These are phyloP conservation scores for Aphodius sticticus DNA, from an alignment of 2,888 invertebrate species.

Conservation along the genomic window DNA sequence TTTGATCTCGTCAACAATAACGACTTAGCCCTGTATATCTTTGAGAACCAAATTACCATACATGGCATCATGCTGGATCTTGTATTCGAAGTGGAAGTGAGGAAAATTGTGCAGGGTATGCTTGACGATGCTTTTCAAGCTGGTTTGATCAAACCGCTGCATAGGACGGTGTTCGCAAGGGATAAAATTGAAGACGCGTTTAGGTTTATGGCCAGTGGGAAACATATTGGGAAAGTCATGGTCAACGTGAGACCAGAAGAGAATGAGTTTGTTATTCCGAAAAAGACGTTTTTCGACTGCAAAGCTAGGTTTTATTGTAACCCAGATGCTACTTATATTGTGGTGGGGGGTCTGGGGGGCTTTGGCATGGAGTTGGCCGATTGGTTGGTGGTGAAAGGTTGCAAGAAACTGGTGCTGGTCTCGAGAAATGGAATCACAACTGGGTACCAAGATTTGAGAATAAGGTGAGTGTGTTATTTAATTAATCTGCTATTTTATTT, in stretches of 20 bases:
- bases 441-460: constrained; percentile 81
- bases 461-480: not conserved
- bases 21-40: constrained; percentile 69
- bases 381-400: constrained; percentile 86
- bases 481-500: too few species aligned
- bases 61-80: constrained; percentile 80
- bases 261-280: constrained; percentile 42
- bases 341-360: constrained; percentile 87
- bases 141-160: constrained; percentile 75
- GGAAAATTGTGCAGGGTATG: constrained; percentile 56
- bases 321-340: constrained; percentile 53
- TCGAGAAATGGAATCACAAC: constrained; percentile 81
- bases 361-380: constrained; percentile 90
- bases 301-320: constrained; percentile 60
- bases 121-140: constrained; percentile 62
- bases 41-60: constrained; percentile 77
- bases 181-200: constrained; percentile 77
- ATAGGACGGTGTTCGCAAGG: constrained; percentile 68
- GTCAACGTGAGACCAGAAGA: constrained; percentile 55
- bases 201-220: constrained; percentile 69
- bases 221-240: constrained; percentile 82
- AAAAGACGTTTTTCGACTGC: constrained; percentile 12
- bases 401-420: constrained; percentile 78
- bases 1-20: constrained; percentile 78
- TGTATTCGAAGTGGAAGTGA: constrained; percentile 64